Percentiles rank a stretch among this genome's conserved stretches.
Evolutionary conservation across 2,797 vertebrate genomes (phyloP).

Genomic region (Microcaecilia unicolor): DNA sequence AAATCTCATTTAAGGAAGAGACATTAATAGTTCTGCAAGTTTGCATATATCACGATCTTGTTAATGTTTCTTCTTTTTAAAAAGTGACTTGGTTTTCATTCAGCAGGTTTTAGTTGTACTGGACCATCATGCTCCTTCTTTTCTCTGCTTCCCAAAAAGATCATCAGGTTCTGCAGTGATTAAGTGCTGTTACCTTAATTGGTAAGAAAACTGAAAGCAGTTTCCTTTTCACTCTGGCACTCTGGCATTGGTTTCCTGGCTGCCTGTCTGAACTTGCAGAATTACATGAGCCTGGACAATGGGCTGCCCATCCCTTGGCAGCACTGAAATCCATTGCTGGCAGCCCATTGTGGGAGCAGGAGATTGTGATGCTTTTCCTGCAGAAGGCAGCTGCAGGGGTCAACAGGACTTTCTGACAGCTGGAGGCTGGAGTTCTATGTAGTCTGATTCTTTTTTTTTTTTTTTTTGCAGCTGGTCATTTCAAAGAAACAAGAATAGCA

Average conservation of each 20-base stretch:
- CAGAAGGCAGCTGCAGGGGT: background rate
- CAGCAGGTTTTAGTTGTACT: too few species aligned
- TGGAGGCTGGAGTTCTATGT: background rate
- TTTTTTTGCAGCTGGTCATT: fast-evolving
- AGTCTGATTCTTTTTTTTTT: constrained; percentile 9
- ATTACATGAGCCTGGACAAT: constrained; percentile 9
- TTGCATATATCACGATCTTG: too few species aligned
- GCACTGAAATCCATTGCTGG: background rate
- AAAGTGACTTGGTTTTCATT: too few species aligned
- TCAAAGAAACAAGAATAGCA: background rate
- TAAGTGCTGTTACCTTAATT: background rate
- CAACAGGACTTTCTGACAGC: background rate
- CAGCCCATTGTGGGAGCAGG: background rate
- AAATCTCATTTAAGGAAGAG: too few species aligned
- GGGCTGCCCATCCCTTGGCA: background rate
- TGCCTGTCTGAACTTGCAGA: constrained; percentile 14
- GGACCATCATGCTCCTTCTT: too few species aligned
- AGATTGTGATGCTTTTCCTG: background rate
- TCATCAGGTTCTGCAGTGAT: too few species aligned
- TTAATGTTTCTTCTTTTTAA: too few species aligned
- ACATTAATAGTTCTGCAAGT: too few species aligned
- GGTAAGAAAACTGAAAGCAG: background rate
- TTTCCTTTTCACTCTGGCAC: background rate
- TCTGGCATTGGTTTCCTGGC: too few species aligned
- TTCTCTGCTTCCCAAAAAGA: too few species aligned